Conservation (phyloP, 1,140 invertebrate genomes). For the Drosophila neocordata region DNA sequence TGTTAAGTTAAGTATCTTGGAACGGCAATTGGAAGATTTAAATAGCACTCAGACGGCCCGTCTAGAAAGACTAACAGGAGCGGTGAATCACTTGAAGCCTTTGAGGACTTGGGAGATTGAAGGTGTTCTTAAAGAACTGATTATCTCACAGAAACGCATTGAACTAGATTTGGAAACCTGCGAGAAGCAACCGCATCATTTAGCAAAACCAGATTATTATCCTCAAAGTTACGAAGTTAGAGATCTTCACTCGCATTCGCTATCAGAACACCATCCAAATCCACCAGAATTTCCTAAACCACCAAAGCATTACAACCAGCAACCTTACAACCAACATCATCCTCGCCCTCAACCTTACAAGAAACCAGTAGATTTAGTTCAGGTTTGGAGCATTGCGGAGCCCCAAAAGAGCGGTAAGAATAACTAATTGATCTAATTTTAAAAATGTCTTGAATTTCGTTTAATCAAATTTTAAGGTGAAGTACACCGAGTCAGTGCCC, state of each 20-base stretch:
- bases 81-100: conserved; percentile 46
- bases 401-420: conserved; percentile 33
- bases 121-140: conserved; percentile 51
- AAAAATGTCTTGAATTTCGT: too few species aligned
- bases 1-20: conserved; percentile 36
- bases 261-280: background rate
- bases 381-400: conserved; percentile 44
- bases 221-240: background rate
- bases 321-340: background rate
- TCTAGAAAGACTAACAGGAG: conserved; percentile 28
- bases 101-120: conserved; percentile 55
- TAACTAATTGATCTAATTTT: background rate
- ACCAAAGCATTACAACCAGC: background rate
- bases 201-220: background rate
- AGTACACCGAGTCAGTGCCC: conserved; percentile 24
- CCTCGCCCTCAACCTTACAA: background rate
- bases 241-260: background rate
- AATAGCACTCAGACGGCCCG: conserved; percentile 51
- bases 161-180: conserved; percentile 57
- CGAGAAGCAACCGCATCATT: conserved; percentile 9
- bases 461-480: conserved; percentile 13
- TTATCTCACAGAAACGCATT: conserved; percentile 66
- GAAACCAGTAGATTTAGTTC: conserved; percentile 33
- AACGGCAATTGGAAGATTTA: conserved; percentile 35
- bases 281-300: background rate